phyloP scores from a whole-genome alignment of 2,113 vertebrate genomes.

The Stigmatopora argus region DNA sequence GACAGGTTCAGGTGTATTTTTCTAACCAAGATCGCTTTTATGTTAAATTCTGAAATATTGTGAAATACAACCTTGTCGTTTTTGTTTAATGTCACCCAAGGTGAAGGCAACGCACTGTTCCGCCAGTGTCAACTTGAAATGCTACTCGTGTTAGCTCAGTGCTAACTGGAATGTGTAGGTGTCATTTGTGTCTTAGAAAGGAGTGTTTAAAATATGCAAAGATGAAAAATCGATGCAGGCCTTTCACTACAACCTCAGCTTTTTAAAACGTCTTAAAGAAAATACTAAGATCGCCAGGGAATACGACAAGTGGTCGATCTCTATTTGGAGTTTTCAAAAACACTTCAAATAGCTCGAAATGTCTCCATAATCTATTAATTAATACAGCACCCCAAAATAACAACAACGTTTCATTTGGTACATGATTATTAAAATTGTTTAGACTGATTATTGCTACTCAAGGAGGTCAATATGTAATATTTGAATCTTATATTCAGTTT shows the following conservation, averaged over 20 bases:
- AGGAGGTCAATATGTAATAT: too few species aligned
- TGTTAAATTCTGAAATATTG: neutral
- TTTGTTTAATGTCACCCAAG: conserved; percentile 20
- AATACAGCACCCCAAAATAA: too few species aligned
- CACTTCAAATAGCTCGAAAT: too few species aligned
- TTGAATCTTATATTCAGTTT: too few species aligned
- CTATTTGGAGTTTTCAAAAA: too few species aligned
- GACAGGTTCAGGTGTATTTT: conserved; percentile 31
- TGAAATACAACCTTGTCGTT: neutral
- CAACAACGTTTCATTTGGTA: too few species aligned
- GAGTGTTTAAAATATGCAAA: neutral
- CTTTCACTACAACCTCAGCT: neutral
- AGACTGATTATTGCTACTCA: too few species aligned
- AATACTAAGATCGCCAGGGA: neutral
- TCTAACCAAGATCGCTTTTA: conserved; percentile 5
- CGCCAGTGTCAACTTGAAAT: conserved; percentile 1
- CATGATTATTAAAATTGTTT: too few species aligned
- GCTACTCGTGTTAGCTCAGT: neutral
- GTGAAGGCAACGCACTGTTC: conserved; percentile 15
- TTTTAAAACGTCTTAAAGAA: neutral
- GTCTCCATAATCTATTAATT: too few species aligned
- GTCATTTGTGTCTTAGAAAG: neutral
- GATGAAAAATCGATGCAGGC: neutral
- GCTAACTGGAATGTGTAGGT: neutral
- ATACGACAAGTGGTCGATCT: neutral